Conservation (phyloP, 2,888 invertebrate species). For the Biston stratarius region DNA sequence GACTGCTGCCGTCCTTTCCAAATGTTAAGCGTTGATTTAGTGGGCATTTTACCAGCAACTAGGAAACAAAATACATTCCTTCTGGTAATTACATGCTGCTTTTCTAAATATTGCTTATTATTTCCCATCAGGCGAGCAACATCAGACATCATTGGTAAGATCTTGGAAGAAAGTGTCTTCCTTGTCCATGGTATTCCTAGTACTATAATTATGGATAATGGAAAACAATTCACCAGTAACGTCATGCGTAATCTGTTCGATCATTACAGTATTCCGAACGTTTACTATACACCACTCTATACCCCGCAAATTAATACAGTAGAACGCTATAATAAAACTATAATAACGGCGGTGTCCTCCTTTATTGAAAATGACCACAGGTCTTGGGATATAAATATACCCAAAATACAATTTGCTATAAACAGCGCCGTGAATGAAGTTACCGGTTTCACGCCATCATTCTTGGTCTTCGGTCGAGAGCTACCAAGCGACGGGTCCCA, state of each 20-base stretch:
- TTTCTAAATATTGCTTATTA: constrained; percentile 1
- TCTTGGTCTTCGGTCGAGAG: neutral
- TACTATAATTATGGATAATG: neutral
- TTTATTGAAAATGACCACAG: neutral
- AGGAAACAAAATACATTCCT: constrained; percentile 1
- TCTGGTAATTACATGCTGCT: neutral
- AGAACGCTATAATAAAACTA: too few species aligned
- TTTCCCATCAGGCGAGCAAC: neutral
- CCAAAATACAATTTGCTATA: neutral
- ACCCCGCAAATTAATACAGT: neutral
- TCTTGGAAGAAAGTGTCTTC: neutral
- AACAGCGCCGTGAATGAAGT: neutral
- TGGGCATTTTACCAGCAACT: neutral
- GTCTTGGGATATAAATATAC: neutral
- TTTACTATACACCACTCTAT: constrained; percentile 1
- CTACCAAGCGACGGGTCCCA: neutral
- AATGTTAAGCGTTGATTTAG: neutral
- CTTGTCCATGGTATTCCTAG: neutral
- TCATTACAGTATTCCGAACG: neutral
- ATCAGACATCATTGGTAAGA: neutral
- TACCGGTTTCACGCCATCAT: neutral
- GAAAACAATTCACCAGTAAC: neutral
- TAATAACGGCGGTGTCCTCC: too few species aligned
- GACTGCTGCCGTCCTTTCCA: constrained; percentile 1
- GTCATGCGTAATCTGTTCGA: neutral